Evolutionary conservation across 2,113 vertebrate species (phyloP), one percentile per base, ranked within the genome.

Genomic region (Barbus barbus): DNA sequence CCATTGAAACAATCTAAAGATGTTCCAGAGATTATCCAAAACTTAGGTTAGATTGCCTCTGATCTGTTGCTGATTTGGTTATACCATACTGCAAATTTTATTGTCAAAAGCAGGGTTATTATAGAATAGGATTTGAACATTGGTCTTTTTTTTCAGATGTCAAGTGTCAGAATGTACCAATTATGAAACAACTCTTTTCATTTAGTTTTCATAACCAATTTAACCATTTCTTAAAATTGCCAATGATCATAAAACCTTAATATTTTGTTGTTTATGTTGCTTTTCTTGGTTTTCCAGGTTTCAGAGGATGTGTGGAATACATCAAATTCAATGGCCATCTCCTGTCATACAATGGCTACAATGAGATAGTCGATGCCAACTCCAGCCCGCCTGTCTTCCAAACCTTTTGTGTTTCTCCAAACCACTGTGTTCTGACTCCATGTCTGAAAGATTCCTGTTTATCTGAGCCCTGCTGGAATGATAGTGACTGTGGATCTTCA

Each of bases 231-330:
- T 56, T 22, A 22, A 56, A 56, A 22, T 22, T 22, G 20, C 5
- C 20, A 38, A 1, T 56, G 20, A 56, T 56, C 20, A 22, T 56
- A 56, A 56, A 56, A 56, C 20, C 7, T 56, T 56, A 9, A 56
- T 3, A 56, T 53, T 7, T 67, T 63, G 7, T 16, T 77, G 41
- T 9, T 14, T 20, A 41, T n/a, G 33, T 73, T 67, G 18, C 38
- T 53, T 82, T 14, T 83, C 1, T 83, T 73, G 65, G 13, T 33
- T 24, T 76, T 79, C 36, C 88, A 94, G 94, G 93, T 24, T 93
- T 94, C 83, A 87, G 44, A 72, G 94, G 94, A 5, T 95, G 94
- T 84, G 89, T 95, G 84, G 91, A 93, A 79, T 90, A 92, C 71
- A 83, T 95, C 53, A 92, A 81, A n/a, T 86, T 92, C 51, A 92